Base-by-base conservation (phyloP, 2,888 invertebrate species). In the Globia sparganii region DNA sequence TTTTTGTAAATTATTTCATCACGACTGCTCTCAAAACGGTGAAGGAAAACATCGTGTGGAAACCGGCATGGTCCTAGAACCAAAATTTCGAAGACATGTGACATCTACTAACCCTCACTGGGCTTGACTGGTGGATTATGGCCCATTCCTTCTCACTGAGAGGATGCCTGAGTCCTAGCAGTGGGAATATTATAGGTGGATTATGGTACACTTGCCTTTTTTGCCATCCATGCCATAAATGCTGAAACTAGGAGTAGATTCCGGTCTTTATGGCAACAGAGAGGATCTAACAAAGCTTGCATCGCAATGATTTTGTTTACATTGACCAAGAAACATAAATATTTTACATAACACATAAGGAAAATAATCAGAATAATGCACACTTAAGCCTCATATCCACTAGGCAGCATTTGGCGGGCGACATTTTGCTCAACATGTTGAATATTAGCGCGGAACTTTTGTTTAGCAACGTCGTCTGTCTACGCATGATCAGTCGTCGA, bases 361-460 rank as follows among this genome's bases (percentile, higher is more conserved):
- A 83, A 83, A 76, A 62, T 81, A 85, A 81, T 85, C 85, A 75
- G 25, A 56, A 72, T 80, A 83, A 66, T 84, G 46, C 53, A 75
- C 34, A 72, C 65, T 61, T 8, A n/a, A n/a, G n/a, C n/a, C n/a
- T n/a, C n/a, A n/a, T n/a, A n/a, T n/a, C n/a, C n/a, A n/a, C n/a
- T n/a, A n/a, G n/a, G n/a, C n/a, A n/a, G n/a, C n/a, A n/a, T n/a
- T n/a, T n/a, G n/a, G n/a, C n/a, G n/a, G n/a, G n/a, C n/a, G n/a
- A n/a, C n/a, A n/a, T n/a, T n/a, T n/a, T n/a, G n/a, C n/a, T n/a
- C n/a, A n/a, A n/a, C n/a, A n/a, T n/a, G n/a, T n/a, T n/a, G n/a
- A n/a, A n/a, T n/a, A n/a, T n/a, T n/a, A n/a, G n/a, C n/a, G n/a
- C n/a, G n/a, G n/a, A n/a, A n/a, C n/a, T n/a, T n/a, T n/a, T n/a